phyloP scores from a whole-genome alignment of 2,797 vertebrate species.

The Argya squamiceps region DNA sequence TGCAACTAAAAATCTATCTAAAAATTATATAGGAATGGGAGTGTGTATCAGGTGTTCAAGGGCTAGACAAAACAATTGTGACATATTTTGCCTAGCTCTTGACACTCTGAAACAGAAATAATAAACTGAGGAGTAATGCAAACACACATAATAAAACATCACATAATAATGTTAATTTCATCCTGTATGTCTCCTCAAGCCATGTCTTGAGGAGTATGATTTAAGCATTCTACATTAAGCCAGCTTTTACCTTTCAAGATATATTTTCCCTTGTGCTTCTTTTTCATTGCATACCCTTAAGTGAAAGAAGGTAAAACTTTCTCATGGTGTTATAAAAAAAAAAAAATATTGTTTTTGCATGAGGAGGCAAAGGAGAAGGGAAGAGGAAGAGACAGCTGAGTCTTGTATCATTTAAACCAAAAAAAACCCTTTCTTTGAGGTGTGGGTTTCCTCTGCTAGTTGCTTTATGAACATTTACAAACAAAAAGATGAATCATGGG shows the following conservation, averaged over 20 bases:
- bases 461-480: background rate
- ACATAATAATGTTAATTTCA: background rate
- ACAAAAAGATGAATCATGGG: background rate
- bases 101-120: background rate
- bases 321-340: background rate
- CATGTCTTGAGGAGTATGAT: background rate
- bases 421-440: background rate
- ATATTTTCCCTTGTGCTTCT: background rate
- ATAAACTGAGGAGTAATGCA: background rate
- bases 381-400: background rate
- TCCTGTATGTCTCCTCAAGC: background rate
- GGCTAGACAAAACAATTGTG: background rate
- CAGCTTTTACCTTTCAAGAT: background rate
- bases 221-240: background rate
- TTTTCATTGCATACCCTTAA: background rate
- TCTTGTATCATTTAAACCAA: background rate
- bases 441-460: background rate
- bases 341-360: background rate
- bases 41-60: background rate
- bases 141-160: background rate
- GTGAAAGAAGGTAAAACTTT: background rate
- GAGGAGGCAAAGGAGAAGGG: background rate
- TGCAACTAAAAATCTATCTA: background rate
- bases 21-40: background rate
- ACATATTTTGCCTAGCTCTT: background rate